A percentile compares a stretch with the other conserved stretches of the same genome.
Evolutionary conservation across 2,797 vertebrate genomes (phyloP).

Genomic region (Cephalopachus bancanus): DNA sequence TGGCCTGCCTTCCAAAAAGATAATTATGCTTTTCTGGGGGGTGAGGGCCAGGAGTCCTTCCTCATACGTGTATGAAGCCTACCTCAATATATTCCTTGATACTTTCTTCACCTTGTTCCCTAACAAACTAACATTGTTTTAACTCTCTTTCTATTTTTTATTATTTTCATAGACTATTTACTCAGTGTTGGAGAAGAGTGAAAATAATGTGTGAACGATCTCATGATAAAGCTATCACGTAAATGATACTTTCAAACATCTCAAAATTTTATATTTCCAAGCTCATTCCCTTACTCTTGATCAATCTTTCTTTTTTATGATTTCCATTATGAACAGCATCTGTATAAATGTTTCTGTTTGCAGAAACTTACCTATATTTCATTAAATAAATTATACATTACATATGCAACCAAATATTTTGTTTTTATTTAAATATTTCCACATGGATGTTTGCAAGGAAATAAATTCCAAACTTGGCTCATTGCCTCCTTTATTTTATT

Average conservation of each 20-base stretch:
- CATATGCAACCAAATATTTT: background rate
- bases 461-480: background rate
- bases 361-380: background rate
- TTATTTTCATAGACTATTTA: background rate
- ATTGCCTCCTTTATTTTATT: constrained; percentile 59
- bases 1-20: too few species aligned
- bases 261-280: background rate
- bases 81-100: background rate
- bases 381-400: background rate
- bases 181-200: background rate
- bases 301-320: background rate
- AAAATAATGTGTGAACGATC: background rate
- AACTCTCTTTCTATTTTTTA: background rate
- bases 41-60: background rate
- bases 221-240: background rate
- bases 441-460: background rate
- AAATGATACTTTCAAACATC: background rate
- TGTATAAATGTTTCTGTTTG: background rate
- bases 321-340: background rate
- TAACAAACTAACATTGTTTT: background rate
- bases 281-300: background rate
- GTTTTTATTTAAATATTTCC: constrained; percentile 29
- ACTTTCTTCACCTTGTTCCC: background rate
- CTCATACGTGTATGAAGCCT: background rate
- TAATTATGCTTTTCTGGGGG: too few species aligned